Evolutionary conservation across 2,888 invertebrate species (phyloP), one percentile per base, ranked within the genome.

Genomic region (Phragmatobia fuliginosa): DNA sequence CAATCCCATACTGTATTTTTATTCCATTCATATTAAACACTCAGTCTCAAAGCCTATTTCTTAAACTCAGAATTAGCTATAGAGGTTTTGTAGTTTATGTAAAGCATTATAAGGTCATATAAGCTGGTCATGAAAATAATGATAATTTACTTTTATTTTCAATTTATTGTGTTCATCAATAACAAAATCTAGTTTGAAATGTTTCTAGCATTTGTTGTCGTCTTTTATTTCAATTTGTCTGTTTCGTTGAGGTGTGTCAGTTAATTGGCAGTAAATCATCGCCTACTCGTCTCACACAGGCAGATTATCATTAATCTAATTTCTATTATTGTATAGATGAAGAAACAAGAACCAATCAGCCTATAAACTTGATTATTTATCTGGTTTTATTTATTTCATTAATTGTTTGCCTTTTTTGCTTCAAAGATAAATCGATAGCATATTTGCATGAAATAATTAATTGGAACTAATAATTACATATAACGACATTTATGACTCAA

Each of bases 231-330:
- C 79, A 82, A 84, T 83, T 80, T 72, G 77, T 79, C 78, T 78
- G 83, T 80, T 83, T 85, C 80, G 75, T 75, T 73, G 73, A 76
- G 71, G 74, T 71, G 80, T 79, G 76, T 75, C 73, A 58, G 73
- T 70, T 75, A 80, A 85, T 87, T 82, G 80, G 77, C 71, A 36
- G 68, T 80, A 72, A 78, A 79, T 87, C 83, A 85, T 78, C 82
- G 79, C 87, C 87, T 82, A 87, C 87, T 82, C 79, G 67, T 73
- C 68, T 75, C 67, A 66, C 68, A 38, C 71, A 56, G 70, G 62
- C 63, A 32, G 71, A 67, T 59, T 65, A 71, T 72, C 71, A 76
- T 77, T 77, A 77, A 77, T 78, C 71, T 73, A 81, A 76, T 77
- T 79, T 70, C 61, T 64, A 62, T 63, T 59, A 66, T 74, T 80